A percentile compares a stretch with the other conserved stretches of the same genome.
These are phyloP conservation scores for Hapalemur alaotrensis DNA, from an alignment of 2,797 vertebrate species.

Conservation along the genomic window DNA sequence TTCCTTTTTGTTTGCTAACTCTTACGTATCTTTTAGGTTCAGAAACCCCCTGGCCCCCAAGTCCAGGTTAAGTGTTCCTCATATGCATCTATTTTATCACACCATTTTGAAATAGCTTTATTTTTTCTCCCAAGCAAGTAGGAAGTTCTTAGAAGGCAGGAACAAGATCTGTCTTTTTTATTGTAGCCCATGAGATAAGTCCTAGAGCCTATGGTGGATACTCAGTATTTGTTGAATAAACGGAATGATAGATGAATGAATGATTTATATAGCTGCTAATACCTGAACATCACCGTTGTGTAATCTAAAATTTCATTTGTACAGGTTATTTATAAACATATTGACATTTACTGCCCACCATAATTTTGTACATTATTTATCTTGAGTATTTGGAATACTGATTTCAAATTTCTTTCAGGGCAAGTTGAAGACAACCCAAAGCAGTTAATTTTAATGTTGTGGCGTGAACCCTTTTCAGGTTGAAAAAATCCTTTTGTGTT, in stretches of 20 bases:
- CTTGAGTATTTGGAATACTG: not conserved
- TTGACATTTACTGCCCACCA: not conserved
- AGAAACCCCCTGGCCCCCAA: not conserved
- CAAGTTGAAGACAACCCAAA: conserved; percentile 39
- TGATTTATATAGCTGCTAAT: conserved; percentile 1
- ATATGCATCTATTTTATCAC: not conserved
- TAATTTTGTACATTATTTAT: conserved; percentile 8
- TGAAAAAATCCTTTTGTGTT: conserved; percentile 55
- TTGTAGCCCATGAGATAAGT: not conserved
- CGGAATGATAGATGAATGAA: not conserved
- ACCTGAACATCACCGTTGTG: not conserved
- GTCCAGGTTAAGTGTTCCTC: not conserved
- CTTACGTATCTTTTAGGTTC: not conserved
- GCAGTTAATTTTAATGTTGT: conserved; percentile 6
- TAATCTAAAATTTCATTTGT: conserved; percentile 16
- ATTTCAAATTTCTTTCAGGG: conserved; percentile 32
- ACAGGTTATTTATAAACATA: not conserved
- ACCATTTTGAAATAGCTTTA: not conserved
- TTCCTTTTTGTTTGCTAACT: not conserved
- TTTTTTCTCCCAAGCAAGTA: conserved; percentile 8
- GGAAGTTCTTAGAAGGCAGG: not conserved
- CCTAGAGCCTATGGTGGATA: not conserved
- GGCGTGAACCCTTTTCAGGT: not conserved
- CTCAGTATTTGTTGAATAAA: conserved; percentile 5
- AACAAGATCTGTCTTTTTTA: not conserved